Evolutionary conservation across 2,797 vertebrate species (phyloP).

Genomic region (Notolabrus celidotus): DNA sequence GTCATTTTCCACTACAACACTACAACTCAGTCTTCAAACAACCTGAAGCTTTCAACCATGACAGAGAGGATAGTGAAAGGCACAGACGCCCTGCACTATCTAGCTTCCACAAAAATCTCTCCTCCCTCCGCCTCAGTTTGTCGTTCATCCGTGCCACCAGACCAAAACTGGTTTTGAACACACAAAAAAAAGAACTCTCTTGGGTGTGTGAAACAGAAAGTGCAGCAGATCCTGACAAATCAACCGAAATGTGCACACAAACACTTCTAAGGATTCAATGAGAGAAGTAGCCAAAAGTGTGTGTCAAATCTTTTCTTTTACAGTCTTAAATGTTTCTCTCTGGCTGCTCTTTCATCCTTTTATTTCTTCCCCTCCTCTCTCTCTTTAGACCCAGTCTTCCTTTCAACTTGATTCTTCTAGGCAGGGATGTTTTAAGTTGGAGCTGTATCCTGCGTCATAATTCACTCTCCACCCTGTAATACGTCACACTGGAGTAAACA

Average conservation of each 20-base stretch:
- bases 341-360: constrained; percentile 12
- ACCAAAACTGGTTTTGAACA: constrained; percentile 31
- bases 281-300: constrained; percentile 7
- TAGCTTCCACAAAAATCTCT: constrained; percentile 32
- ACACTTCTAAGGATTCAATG: constrained; percentile 13
- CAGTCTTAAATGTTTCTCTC: constrained; percentile 33
- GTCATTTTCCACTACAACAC: constrained; percentile 65
- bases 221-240: constrained; percentile 31
- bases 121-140: constrained; percentile 29
- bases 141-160: constrained; percentile 13
- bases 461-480: constrained; percentile 52
- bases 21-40: constrained; percentile 58
- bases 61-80: constrained; percentile 50
- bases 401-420: constrained; percentile 52
- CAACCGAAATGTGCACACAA: background rate
- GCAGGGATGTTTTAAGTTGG: constrained; percentile 49
- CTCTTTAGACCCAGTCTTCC: constrained; percentile 38
- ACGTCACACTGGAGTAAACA: constrained; percentile 69
- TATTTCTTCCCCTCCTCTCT: constrained; percentile 31
- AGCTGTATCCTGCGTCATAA: constrained; percentile 60
- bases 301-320: constrained; percentile 29
- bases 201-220: constrained; percentile 2
- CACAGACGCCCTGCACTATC: constrained; percentile 39
- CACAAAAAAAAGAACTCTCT: constrained; percentile 3
- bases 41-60: constrained; percentile 58